Evolutionary conservation across 2,113 vertebrate species (phyloP).

Genomic region (Bubo bubo): DNA sequence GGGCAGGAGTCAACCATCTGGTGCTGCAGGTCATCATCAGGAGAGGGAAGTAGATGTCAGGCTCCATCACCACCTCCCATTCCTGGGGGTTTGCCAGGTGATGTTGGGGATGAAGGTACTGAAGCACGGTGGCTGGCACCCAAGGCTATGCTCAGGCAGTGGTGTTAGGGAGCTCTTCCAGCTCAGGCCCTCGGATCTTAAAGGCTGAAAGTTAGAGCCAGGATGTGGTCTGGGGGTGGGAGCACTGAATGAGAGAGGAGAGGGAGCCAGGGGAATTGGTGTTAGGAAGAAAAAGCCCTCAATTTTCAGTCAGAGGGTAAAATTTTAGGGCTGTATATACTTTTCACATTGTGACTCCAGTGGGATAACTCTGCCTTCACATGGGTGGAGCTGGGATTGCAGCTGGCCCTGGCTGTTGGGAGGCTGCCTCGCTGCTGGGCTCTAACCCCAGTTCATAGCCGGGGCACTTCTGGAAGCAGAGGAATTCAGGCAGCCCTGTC

Average conservation of each 20-base stretch:
- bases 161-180: neutral
- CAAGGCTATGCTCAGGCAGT: neutral
- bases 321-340: neutral
- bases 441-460: neutral
- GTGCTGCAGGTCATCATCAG: neutral
- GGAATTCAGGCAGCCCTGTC: neutral
- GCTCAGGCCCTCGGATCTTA: neutral
- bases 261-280: neutral
- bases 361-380: slow-evolving; percentile 38
- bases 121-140: fast-evolving
- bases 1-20: neutral
- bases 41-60: neutral
- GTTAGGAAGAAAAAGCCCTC: neutral
- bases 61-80: neutral
- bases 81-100: neutral
- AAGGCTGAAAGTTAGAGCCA: neutral
- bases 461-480: neutral
- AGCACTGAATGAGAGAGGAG: neutral
- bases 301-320: neutral
- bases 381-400: slow-evolving; percentile 51
- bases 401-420: neutral
- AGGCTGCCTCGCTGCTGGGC: neutral
- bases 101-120: neutral
- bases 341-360: neutral
- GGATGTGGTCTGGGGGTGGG: neutral